A percentile compares a stretch with the other conserved stretches of the same genome.
phyloP scores from a whole-genome alignment of 2,888 invertebrate species.

The Dryococelus australis region DNA sequence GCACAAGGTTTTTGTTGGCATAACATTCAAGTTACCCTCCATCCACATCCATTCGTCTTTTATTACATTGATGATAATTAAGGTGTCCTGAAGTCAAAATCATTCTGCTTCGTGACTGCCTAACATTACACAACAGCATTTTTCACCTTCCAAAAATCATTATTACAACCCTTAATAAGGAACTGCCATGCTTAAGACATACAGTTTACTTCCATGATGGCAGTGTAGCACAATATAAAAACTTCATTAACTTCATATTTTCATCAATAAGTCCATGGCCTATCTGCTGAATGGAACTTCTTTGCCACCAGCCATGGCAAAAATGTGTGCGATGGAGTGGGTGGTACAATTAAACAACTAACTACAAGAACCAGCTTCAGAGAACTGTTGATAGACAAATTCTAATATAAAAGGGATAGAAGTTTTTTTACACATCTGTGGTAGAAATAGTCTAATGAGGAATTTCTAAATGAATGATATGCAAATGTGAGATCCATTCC shows the following conservation, averaged over 20 bases:
- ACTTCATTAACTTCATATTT: background rate
- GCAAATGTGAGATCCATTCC: background rate
- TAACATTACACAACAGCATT: constrained; percentile 11
- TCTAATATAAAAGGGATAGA: background rate
- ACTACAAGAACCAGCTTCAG: background rate
- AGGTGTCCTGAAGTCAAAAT: constrained; percentile 7
- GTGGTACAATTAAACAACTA: background rate
- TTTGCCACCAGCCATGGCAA: constrained; percentile 24
- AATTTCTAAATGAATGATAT: background rate
- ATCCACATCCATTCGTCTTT: constrained; percentile 31
- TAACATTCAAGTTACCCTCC: constrained; percentile 34
- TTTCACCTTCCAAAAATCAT: background rate
- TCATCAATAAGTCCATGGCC: constrained; percentile 5
- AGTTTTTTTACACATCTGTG: background rate
- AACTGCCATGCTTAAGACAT: background rate
- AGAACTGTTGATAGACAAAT: background rate
- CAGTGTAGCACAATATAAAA: constrained; percentile 20
- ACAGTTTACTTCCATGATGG: constrained; percentile 20
- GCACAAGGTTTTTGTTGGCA: constrained; percentile 37
- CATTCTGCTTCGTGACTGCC: constrained; percentile 18
- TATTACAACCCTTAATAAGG: background rate
- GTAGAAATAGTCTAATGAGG: background rate
- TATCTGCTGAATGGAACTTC: background rate
- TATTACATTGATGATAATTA: constrained; percentile 22
- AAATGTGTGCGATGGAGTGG: background rate